A percentile compares a stretch with the other conserved stretches of the same genome.
phyloP scores from a whole-genome alignment of 1,140 invertebrate species.

The Pantala flavescens region DNA sequence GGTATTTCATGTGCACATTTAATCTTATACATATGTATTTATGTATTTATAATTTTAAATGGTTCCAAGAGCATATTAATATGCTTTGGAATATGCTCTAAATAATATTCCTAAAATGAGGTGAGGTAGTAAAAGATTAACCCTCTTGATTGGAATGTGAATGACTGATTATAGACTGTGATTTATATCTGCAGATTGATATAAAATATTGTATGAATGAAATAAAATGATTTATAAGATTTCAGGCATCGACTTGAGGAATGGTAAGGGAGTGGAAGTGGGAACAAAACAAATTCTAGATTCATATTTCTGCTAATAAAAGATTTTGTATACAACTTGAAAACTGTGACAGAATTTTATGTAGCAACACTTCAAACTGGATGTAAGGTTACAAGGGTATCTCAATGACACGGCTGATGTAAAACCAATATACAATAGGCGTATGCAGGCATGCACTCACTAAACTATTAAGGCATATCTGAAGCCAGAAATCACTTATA shows the following conservation, averaged over 20 bases:
- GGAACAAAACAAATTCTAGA: constrained; percentile 1
- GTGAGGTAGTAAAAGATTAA: neutral
- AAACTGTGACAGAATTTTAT: neutral
- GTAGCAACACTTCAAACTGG: neutral
- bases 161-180: neutral
- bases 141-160: constrained; percentile 5
- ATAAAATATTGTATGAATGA: neutral
- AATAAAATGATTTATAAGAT: neutral
- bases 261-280: neutral
- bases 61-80: neutral
- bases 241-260: neutral
- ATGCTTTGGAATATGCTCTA: neutral
- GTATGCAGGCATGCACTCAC: neutral
- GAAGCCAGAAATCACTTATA: neutral
- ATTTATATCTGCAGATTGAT: neutral
- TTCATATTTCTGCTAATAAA: constrained; percentile 8
- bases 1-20: neutral
- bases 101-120: neutral
- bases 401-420: neutral
- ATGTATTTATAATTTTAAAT: neutral
- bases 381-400: neutral
- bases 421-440: neutral
- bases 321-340: neutral
- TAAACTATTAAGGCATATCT: neutral
- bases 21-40: constrained; percentile 4